Evolutionary conservation across 2,888 invertebrate genomes (phyloP).

Genomic region (Chironomus riparius): DNA sequence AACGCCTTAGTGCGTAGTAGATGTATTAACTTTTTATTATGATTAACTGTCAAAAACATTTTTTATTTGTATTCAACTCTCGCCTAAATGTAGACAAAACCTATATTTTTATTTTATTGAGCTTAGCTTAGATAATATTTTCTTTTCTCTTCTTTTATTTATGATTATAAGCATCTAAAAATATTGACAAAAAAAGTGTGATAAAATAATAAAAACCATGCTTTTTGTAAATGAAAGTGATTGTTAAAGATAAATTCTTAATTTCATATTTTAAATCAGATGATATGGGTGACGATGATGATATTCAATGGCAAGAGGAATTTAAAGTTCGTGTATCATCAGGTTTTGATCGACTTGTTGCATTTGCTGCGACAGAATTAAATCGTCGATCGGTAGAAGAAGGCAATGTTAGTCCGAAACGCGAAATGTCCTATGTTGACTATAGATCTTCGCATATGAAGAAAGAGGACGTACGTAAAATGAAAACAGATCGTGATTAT

Average conservation of each 20-base stretch:
- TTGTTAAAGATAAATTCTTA: neutral
- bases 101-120: neutral
- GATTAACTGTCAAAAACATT: too few species aligned
- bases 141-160: neutral
- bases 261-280: slow-evolving; percentile 3
- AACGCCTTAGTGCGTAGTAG: too few species aligned
- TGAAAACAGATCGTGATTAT: slow-evolving; percentile 9
- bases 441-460: slow-evolving; percentile 27
- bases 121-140: neutral
- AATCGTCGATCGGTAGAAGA: slow-evolving; percentile 75
- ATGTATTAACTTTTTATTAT: neutral
- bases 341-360: slow-evolving; percentile 87
- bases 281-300: slow-evolving; percentile 55
- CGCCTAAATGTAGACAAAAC: slow-evolving; percentile 7
- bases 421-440: neutral
- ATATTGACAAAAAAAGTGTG: neutral
- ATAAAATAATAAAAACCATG: neutral
- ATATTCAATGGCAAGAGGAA: slow-evolving; percentile 79
- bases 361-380: slow-evolving; percentile 85
- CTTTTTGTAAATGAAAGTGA: neutral
- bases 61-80: neutral
- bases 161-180: neutral
- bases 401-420: slow-evolving; percentile 50
- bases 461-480: slow-evolving; percentile 6
- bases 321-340: slow-evolving; percentile 61